These are phyloP conservation scores for Noctuana brunneofusca DNA, from an alignment of 2,888 invertebrate genomes.

Conservation along the genomic window DNA sequence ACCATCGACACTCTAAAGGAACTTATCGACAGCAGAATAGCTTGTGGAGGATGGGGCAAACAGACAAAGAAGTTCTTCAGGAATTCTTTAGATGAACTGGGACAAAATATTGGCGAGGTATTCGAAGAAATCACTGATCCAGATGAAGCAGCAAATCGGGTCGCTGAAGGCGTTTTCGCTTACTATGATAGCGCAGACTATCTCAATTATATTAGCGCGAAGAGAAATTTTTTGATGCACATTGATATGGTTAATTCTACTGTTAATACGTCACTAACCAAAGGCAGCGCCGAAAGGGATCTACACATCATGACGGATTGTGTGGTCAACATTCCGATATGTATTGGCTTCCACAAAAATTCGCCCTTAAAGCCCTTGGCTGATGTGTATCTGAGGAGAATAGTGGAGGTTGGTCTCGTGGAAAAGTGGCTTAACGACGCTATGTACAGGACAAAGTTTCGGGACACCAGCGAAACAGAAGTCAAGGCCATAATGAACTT, in stretches of 20 bases:
- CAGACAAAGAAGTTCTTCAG: conserved; percentile 88
- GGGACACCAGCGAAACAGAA: conserved; percentile 82
- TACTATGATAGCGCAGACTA: conserved; percentile 91
- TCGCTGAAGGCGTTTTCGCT: conserved; percentile 88
- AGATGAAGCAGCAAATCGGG: conserved; percentile 84
- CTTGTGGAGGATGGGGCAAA: conserved; percentile 88
- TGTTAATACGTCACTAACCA: conserved; percentile 39
- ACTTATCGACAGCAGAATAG: conserved; percentile 85
- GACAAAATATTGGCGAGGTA: conserved; percentile 85
- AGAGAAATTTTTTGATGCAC: conserved; percentile 57
- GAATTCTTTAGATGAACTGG: conserved; percentile 85
- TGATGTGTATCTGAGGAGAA: conserved; percentile 85
- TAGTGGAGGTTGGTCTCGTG: conserved; percentile 89
- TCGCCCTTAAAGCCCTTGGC: conserved; percentile 88
- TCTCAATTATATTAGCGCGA: conserved; percentile 85
- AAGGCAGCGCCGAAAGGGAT: conserved; percentile 64
- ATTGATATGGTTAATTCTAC: conserved; percentile 52
- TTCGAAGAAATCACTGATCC: conserved; percentile 85
- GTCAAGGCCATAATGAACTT: conserved; percentile 90
- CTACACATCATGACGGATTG: conserved; percentile 93
- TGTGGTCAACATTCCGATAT: conserved; percentile 90
- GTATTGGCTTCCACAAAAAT: conserved; percentile 91
- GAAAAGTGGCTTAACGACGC: conserved; percentile 91
- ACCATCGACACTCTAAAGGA: conserved; percentile 90
- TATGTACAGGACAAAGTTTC: conserved; percentile 82